Evolutionary conservation across 2,113 vertebrate species (phyloP).

Genomic region (Puntigrus tetrazona): DNA sequence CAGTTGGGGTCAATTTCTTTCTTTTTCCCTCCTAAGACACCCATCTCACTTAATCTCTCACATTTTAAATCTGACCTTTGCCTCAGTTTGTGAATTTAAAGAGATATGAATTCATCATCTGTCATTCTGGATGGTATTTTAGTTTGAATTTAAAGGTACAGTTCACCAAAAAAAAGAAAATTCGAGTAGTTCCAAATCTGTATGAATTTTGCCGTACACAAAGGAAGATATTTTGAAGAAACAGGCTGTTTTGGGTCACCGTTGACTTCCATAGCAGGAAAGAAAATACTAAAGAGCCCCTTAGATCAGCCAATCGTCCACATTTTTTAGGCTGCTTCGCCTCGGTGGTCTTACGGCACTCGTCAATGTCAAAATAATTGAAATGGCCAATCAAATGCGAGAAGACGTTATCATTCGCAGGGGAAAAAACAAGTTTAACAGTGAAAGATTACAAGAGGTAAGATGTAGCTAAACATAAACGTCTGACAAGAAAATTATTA

Average conservation of each 20-base stretch:
- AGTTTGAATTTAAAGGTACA: not conserved
- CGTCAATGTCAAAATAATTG: not conserved
- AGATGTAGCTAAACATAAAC: not conserved
- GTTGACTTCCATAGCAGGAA: too few relatives aligned
- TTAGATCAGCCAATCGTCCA: not conserved
- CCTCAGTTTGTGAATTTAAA: slow-evolving; percentile 24
- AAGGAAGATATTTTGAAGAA: too few relatives aligned
- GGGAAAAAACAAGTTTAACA: not conserved
- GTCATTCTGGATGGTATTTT: not conserved
- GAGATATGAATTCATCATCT: slow-evolving; percentile 36
- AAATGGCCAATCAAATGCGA: not conserved
- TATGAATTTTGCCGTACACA: too few relatives aligned
- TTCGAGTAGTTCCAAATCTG: too few relatives aligned
- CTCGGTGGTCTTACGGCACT: not conserved
- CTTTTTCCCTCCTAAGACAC: not conserved
- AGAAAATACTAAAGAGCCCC: too few relatives aligned
- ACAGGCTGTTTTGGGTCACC: too few relatives aligned
- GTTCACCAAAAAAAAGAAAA: too few relatives aligned
- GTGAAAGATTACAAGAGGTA: not conserved
- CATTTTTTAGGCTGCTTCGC: not conserved
- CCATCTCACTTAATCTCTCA: slow-evolving; percentile 7
- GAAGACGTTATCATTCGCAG: not conserved
- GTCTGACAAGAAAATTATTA: not conserved
- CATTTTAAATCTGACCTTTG: slow-evolving; percentile 30
- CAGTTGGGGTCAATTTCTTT: slow-evolving; percentile 29